Conservation (phyloP, 2,888 invertebrate genomes). For the Meliscaeva auricollis region DNA sequence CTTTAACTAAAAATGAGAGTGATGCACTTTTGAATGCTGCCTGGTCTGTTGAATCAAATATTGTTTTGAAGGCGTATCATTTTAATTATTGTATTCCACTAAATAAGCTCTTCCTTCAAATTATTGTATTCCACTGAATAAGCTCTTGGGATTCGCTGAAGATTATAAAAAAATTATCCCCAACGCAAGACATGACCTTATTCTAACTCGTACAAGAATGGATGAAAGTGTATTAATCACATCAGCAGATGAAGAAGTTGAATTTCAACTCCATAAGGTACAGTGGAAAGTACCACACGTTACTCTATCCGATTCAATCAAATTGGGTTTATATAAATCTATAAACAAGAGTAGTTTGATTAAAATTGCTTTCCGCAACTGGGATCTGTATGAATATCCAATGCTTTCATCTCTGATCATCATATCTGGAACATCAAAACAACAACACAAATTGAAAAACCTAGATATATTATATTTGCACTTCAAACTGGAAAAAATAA, state of each 20-base stretch:
- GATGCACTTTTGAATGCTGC: neutral
- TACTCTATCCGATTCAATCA: neutral
- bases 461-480: conserved; percentile 8
- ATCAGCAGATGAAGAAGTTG: no score
- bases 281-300: conserved; percentile 9
- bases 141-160: no score
- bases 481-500: conserved; percentile 24
- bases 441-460: conserved; percentile 10
- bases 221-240: no score
- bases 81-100: no score
- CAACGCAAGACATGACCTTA: no score
- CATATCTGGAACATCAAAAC: conserved; percentile 78
- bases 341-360: conserved; percentile 4
- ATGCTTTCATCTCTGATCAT: conserved; percentile 76
- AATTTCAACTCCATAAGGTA: neutral
- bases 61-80: neutral
- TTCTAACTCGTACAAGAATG: no score
- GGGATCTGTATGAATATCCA: conserved; percentile 12
- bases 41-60: neutral
- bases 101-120: no score
- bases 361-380: conserved; percentile 1
- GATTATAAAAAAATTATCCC: no score
- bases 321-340: neutral
- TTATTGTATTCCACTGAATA: no score
- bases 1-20: neutral